phyloP scores from a whole-genome alignment of 1,140 invertebrate genomes.

The Globodera rostochiensis region DNA sequence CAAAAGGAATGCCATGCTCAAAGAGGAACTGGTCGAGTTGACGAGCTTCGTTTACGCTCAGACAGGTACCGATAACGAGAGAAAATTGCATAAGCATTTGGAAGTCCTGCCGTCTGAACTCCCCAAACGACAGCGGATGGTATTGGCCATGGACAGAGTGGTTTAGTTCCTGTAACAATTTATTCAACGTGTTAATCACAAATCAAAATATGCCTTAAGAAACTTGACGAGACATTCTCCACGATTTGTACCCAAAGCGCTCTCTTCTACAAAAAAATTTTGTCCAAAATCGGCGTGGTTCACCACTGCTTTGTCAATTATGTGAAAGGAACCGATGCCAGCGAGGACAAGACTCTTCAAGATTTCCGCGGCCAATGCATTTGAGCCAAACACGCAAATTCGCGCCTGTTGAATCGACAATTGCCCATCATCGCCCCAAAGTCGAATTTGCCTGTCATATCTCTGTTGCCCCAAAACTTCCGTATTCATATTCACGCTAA shows the following conservation, averaged over 20 bases:
- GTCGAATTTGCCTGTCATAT: conserved; percentile 47
- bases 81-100: conserved; percentile 79
- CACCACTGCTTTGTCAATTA: conserved; percentile 46
- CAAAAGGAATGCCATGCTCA: conserved; percentile 43
- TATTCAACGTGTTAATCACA: background rate
- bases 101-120: conserved; percentile 27
- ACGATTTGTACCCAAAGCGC: conserved; percentile 18
- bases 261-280: conserved; percentile 40
- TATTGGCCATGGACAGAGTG: conserved; percentile 37
- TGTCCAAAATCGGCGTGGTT: conserved; percentile 44
- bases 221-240: conserved; percentile 28
- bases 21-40: conserved; percentile 41
- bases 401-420: conserved; percentile 34
- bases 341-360: conserved; percentile 49
- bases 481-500: no score
- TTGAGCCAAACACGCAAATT: conserved; percentile 48
- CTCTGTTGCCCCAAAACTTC: conserved; percentile 5
- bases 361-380: conserved; percentile 46
- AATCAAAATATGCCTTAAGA: conserved; percentile 13
- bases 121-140: conserved; percentile 18
- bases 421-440: conserved; percentile 57
- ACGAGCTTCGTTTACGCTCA: conserved; percentile 66
- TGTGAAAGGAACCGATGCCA: conserved; percentile 43
- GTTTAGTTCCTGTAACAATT: conserved; percentile 44
- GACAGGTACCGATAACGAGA: conserved; percentile 81